Base-by-base conservation (phyloP, 30 jellyfish, hydroid and myxozoan species). In the Clytia hemisphaerica region DNA sequence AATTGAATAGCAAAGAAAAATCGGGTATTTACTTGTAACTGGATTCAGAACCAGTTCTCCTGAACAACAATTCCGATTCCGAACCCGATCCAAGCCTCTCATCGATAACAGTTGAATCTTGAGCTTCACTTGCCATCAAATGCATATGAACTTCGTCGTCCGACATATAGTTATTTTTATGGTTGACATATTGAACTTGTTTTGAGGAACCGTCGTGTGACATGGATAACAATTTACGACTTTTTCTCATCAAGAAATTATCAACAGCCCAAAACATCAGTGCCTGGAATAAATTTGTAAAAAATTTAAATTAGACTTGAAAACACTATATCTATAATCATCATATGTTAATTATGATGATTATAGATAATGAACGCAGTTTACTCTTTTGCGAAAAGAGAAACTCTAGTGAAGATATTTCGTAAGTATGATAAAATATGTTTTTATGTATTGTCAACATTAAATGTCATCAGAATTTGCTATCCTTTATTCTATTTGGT, bases 241-340 rank as follows among this genome's bases (percentile, higher is more conserved):
- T 27, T 40, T 86, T 73, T 40, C 87, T 61, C 97, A 88, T 88
- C 75, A 88, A 74, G 54, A 88, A 88, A 55, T 88, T 88, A 76
- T 88, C 97, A 28, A 88, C 88, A 18, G 80, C 80, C 97, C 97
- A 88, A 75, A 88, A 88, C 97, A 88, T 88, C 57, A 88, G 61
- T 3, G 97, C 97, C 97, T 79, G 31, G 19, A 64, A 68, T 29
- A 37, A 45, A 0, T 14, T 14, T 15, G 61, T 3, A 4, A 15
- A 33, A 61, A 53, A 53, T 24, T 12, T 53, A 12, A 53, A 53
- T 3, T 21, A 58, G 4, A 58, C 6, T 6, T 7, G 53, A 30
- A 7, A 25, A 58, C 55, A 14, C 21, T 51, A 22, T 1, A 22
- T 31, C 24, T n/a, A 40, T n/a, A 10, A 40, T 40, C 16, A 7